phyloP scores from a whole-genome alignment of 2,797 vertebrate genomes.

The Girardinus metallicus region DNA sequence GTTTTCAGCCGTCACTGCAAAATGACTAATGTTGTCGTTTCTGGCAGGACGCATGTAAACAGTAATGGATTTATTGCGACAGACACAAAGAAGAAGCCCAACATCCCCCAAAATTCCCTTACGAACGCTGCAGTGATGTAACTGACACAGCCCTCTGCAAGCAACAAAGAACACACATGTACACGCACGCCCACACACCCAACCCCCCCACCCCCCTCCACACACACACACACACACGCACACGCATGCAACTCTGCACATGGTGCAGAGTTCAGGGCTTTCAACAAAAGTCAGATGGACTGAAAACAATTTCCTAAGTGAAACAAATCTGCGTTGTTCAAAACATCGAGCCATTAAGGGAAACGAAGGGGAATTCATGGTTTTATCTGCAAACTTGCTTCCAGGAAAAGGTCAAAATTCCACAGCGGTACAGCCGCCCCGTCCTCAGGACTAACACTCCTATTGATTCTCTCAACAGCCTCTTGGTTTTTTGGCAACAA shows the following conservation, averaged over 20 bases:
- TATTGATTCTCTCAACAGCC: neutral
- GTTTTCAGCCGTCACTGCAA: constrained; percentile 39
- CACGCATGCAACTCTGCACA: no score
- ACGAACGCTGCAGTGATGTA: neutral
- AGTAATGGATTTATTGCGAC: constrained; percentile 23
- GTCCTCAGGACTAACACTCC: neutral
- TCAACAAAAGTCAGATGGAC: neutral
- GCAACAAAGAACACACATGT: neutral
- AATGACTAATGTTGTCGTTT: constrained; percentile 30
- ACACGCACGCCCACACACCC: neutral
- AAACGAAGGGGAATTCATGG: constrained; percentile 1
- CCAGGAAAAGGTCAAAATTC: neutral
- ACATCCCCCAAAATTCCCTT: neutral
- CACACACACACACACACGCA: neutral
- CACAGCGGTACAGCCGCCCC: neutral
- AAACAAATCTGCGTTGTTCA: constrained; percentile 2
- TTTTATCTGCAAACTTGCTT: neutral
- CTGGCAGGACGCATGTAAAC: constrained; percentile 11
- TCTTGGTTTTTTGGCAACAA: neutral
- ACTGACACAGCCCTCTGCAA: neutral
- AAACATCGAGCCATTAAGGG: neutral
- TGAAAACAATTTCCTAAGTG: constrained; percentile 1
- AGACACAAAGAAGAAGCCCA: constrained; percentile 12
- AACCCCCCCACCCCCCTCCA: neutral
- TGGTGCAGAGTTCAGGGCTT: neutral